Base-by-base conservation (phyloP, 2,113 vertebrate species). In the Mesitornis unicolor region DNA sequence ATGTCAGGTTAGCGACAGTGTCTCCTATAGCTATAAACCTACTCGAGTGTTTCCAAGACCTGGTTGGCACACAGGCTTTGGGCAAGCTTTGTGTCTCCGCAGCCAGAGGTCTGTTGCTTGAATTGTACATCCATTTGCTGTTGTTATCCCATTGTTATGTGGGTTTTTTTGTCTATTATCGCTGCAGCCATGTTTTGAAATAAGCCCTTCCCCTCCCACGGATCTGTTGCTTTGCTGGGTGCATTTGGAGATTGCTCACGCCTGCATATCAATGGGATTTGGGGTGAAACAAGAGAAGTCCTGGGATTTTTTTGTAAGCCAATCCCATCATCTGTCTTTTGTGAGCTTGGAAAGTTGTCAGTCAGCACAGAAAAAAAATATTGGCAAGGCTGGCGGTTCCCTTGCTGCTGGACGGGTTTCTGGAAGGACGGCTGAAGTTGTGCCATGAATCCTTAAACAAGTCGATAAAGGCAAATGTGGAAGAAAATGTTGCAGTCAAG, bases 271-370 rank as follows among this genome's bases (percentile, higher is more conserved):
- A 73, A 57, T 57, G 88, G 71, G 77, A 33, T 78, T 51, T 38
- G 31, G 65, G 65, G 26, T 12, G 83, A 56, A 91, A 63, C 65
- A 12, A 40, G 71, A 56, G 71, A 87, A 87, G 65, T 33, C 78
- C 77, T 83, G 88, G 88, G 83, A 68, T 94, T 83, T 87, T 67
- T 68, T 61, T 11, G 71, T 73, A 74, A 91, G 48, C 78, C 92
- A 74, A 10, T 73, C 78, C 88, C 65, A 51, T 94, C 92, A 63
- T 91, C 71, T 83, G 71, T 20, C 71, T 87, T 87, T 28, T 73
- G 71, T 68, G 60, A 87, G 88, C 65, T 83, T 94, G 88, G 88
- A 87, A 87, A 78, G 78, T 50, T 87, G 92, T 91, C 83, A 91
- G 88, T 94, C 71, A 33, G 59, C 65, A 18, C 35, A 56, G 78